These are phyloP conservation scores for Caerostris darwini DNA, from an alignment of 1,140 invertebrate genomes.

Conservation along the genomic window DNA sequence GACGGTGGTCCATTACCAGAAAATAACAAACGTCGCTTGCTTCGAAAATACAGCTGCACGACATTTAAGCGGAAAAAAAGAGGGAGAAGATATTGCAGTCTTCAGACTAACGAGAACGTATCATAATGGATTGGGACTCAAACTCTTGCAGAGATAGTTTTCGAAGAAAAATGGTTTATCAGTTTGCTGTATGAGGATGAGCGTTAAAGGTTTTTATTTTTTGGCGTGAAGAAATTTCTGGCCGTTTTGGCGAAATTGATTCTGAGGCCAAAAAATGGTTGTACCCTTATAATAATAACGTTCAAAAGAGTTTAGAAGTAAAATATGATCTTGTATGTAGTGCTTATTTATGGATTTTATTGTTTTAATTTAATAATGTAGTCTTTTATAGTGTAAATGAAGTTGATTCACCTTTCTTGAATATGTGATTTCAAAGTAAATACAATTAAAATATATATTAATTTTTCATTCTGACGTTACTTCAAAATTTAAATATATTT, in stretches of 20 bases:
- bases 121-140: slow-evolving; percentile 51
- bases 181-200: neutral
- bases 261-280: neutral
- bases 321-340: too few species aligned
- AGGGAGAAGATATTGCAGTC: neutral
- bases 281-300: neutral
- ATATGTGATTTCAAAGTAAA: too few species aligned
- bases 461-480: too few species aligned
- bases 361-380: too few species aligned
- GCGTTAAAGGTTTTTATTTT: neutral
- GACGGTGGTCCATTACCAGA: slow-evolving; percentile 48
- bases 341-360: too few species aligned
- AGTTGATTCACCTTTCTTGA: too few species aligned
- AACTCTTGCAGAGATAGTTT: neutral
- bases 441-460: neutral
- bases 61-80: neutral
- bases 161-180: neutral
- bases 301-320: neutral
- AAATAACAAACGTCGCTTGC: slow-evolving; percentile 45
- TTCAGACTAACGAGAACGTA: slow-evolving; percentile 24
- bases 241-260: neutral
- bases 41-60: neutral
- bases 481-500: neutral
- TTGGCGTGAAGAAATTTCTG: neutral
- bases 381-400: too few species aligned